Evolutionary conservation across 2,113 vertebrate species (phyloP), one percentile per base, ranked within the genome.

Genomic region (Petaurus breviceps): DNA sequence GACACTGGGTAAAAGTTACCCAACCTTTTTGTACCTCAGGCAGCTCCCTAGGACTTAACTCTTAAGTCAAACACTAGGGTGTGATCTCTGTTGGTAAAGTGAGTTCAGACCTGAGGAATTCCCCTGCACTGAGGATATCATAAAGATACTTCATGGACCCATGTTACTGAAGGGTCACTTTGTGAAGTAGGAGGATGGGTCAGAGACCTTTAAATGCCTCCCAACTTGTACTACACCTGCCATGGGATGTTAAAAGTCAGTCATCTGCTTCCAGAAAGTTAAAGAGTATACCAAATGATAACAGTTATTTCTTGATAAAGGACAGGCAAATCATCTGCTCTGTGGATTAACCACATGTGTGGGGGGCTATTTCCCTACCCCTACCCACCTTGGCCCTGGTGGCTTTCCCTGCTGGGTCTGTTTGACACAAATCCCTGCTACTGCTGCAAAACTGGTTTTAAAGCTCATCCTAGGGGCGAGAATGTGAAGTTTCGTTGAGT

Each of bases 391-490:
- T n/a, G 24, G 92, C 91, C 89, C 90, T 94, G 26, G 25, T 93
- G 25, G 61, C 22, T 51, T 91, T 91, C n/a, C 52, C 46, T 93
- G 47, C 22, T 91, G 51, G 54, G 22, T 49, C 90, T 77, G 43
- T 9, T 55, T 37, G 28, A 94, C 91, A 90, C 3, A 55, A 47
- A 49, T 96, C 9, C 93, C 24, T 90, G 24, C 14, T 84, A 43
- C 16, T 51, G 8, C 23, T 93, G 10, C 4, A 43, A 89, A 96
- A 55, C 24, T 37, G 47, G 0, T 55, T 47, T 68, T 61, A 50
- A 90, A 95, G 25, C 3, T 97, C 51, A 95, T 51, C 6, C 28
- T 91, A 91, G 16, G 23, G 9, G 3, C 25, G 95, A 92, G 92
- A 94, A 91, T 53, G 49, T 37, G 10, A 92, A 93, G 93, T 91